phyloP scores from a whole-genome alignment of 2,888 invertebrate genomes.

The Leucoma salicis region DNA sequence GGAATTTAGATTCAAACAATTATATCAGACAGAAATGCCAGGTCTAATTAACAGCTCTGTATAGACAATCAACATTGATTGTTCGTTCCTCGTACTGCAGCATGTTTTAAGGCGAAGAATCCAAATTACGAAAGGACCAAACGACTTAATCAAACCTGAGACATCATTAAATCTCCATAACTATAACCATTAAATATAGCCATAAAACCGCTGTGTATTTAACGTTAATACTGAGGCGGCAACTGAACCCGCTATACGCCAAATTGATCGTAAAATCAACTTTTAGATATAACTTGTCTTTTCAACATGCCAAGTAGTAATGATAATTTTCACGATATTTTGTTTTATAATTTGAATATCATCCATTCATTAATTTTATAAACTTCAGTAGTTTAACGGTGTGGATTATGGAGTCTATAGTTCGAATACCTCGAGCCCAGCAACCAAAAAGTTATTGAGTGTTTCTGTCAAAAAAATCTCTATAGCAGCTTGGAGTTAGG shows the following conservation, averaged over 20 bases:
- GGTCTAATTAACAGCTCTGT: no score
- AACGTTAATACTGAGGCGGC: conserved; percentile 29
- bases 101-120: background rate
- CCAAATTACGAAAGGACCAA: conserved; percentile 8
- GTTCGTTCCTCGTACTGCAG: no score
- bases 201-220: conserved; percentile 15
- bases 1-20: no score
- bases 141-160: conserved; percentile 7
- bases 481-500: no score
- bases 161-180: conserved; percentile 5
- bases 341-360: conserved; percentile 21
- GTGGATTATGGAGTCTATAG: no score
- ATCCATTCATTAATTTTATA: conserved; percentile 1
- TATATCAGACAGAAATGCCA: no score
- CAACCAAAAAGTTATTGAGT: no score
- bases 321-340: conserved; percentile 29
- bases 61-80: no score
- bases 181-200: conserved; percentile 6
- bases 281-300: conserved; percentile 24
- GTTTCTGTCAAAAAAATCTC: no score
- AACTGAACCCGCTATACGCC: conserved; percentile 34
- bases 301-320: conserved; percentile 10
- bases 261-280: conserved; percentile 50
- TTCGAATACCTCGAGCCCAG: no score
- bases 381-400: no score